Evolutionary conservation across 2,888 invertebrate species (phyloP).

Genomic region (Drosophila prostipennis): DNA sequence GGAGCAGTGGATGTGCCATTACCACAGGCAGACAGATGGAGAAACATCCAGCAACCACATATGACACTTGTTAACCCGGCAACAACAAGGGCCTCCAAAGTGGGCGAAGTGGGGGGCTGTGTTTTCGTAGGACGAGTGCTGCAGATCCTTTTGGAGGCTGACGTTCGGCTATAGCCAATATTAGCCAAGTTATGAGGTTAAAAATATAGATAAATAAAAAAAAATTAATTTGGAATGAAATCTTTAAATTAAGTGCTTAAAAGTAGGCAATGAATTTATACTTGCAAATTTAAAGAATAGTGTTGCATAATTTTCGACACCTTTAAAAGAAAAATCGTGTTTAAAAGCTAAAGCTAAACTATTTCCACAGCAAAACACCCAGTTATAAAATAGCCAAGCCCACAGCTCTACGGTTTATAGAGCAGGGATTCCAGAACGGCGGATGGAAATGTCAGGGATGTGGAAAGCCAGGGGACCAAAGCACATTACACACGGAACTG

Average conservation of each 20-base stretch:
- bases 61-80: conserved; percentile 77
- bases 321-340: too few relatives aligned
- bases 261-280: too few relatives aligned
- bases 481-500: conserved; percentile 45
- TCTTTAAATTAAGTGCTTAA: too few relatives aligned
- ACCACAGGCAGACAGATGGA: conserved; percentile 52
- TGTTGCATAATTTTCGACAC: too few relatives aligned
- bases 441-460: background rate
- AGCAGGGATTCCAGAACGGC: conserved; percentile 1
- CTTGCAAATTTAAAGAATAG: too few relatives aligned
- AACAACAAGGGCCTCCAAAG: conserved; percentile 34
- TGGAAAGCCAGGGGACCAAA: conserved; percentile 13
- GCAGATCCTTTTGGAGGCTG: background rate
- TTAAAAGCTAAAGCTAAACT: too few relatives aligned
- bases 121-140: conserved; percentile 23
- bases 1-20: conserved; percentile 36
- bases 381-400: background rate
- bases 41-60: conserved; percentile 60
- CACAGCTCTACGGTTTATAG: conserved; percentile 8
- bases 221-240: too few relatives aligned
- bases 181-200: too few relatives aligned
- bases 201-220: too few relatives aligned
- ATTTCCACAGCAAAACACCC: too few relatives aligned
- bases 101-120: conserved; percentile 42
- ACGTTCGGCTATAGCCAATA: background rate